phyloP scores from a whole-genome alignment of 2,797 vertebrate genomes.

The Poecilia velifera region DNA sequence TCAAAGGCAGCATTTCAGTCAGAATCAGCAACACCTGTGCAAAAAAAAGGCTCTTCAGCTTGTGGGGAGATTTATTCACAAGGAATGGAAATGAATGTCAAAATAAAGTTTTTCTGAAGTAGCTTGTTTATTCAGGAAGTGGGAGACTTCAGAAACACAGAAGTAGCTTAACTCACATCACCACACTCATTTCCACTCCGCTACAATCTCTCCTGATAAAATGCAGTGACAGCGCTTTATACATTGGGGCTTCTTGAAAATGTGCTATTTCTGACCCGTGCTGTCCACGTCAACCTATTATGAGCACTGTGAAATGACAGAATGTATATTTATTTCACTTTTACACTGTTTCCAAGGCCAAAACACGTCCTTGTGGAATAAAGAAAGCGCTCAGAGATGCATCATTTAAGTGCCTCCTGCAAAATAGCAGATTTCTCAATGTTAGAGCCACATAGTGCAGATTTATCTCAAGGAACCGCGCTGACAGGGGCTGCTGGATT shows the following conservation, averaged over 20 bases:
- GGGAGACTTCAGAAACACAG: conserved; percentile 14
- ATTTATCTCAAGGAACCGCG: conserved; percentile 32
- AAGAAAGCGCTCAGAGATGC: conserved; percentile 37
- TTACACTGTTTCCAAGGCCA: conserved; percentile 29
- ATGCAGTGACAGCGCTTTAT: conserved; percentile 5
- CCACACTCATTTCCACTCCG: background rate
- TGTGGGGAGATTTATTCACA: conserved; percentile 24
- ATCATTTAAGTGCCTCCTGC: conserved; percentile 43
- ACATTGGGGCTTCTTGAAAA: conserved; percentile 34
- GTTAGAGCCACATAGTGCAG: conserved; percentile 18
- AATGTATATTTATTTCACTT: conserved; percentile 46
- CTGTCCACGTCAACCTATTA: conserved; percentile 16
- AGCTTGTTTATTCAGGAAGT: background rate
- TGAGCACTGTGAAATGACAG: conserved; percentile 13
- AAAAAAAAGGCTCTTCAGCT: conserved; percentile 32
- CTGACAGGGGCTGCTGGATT: conserved; percentile 21
- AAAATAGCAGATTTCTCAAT: conserved; percentile 46
- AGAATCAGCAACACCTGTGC: conserved; percentile 36
- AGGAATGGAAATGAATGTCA: conserved; percentile 47
- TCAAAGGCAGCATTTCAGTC: conserved; percentile 51
- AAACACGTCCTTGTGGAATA: conserved; percentile 18
- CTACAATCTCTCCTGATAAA: conserved; percentile 26
- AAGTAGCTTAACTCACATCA: conserved; percentile 7
- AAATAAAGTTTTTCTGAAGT: conserved; percentile 43
- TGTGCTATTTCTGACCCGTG: conserved; percentile 16